A percentile compares a stretch with the other conserved stretches of the same genome.
These are phyloP conservation scores for Chirona hameri DNA, from an alignment of 2,888 invertebrate genomes.

Conservation along the genomic window DNA sequence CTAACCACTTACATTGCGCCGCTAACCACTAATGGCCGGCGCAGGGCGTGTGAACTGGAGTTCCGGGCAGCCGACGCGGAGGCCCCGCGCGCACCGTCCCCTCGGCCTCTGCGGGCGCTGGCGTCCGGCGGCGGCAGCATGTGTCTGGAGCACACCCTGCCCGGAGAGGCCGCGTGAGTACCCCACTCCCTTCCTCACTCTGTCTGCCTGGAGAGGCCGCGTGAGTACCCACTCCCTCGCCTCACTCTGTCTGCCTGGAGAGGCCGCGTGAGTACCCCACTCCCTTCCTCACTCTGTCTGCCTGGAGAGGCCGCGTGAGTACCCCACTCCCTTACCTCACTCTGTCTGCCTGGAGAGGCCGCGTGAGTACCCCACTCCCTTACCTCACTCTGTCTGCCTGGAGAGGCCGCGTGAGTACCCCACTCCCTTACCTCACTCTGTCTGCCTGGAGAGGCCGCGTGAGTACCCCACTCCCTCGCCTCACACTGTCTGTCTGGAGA, in stretches of 20 bases:
- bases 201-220: not conserved
- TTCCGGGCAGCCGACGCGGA: not conserved
- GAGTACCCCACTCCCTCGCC: too few species aligned
- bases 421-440: too few species aligned
- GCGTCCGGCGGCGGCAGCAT: not conserved
- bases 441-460: not conserved
- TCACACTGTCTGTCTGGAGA: not conserved
- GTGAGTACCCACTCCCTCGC: too few species aligned
- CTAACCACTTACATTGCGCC: too few species aligned
- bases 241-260: not conserved
- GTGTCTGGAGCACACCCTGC: not conserved
- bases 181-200: not conserved
- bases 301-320: not conserved
- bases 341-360: not conserved
- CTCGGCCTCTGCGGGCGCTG: not conserved
- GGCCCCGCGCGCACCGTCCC: not conserved
- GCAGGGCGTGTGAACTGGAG: too few species aligned
- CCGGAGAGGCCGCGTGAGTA: not conserved
- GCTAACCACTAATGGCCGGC: too few species aligned
- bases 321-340: too few species aligned
- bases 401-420: not conserved
- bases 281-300: not conserved
- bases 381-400: too few species aligned
- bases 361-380: not conserved
- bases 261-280: not conserved